phyloP scores from a whole-genome alignment of 1,140 invertebrate species.

The Drosophila persimilis region DNA sequence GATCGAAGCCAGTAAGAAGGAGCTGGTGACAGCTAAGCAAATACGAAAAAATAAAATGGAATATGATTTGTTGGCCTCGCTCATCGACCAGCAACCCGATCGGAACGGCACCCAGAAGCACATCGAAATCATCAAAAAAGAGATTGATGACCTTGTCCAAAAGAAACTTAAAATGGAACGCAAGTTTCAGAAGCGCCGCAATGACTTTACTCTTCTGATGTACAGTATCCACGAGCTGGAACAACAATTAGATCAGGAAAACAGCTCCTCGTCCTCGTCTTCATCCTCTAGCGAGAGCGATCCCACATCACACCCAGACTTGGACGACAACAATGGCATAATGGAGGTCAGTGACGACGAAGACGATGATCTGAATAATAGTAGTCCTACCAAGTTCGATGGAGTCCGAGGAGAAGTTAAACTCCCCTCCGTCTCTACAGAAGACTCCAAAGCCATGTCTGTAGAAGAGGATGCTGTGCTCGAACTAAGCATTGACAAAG shows the following conservation, averaged over 20 bases:
- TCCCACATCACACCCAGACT: conserved; percentile 28
- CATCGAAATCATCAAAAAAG: conserved; percentile 89
- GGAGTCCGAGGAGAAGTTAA: conserved; percentile 31
- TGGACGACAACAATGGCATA: conserved; percentile 64
- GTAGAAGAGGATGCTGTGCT: conserved; percentile 77
- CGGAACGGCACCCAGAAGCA: conserved; percentile 91
- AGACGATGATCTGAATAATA: conserved; percentile 61
- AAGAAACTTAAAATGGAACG: conserved; percentile 89
- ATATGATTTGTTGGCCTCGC: conserved; percentile 95
- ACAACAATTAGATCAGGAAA: conserved; percentile 88
- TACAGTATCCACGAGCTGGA: conserved; percentile 91
- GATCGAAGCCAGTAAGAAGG: conserved; percentile 89
- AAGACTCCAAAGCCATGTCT: conserved; percentile 76
- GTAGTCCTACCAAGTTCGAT: conserved; percentile 55
- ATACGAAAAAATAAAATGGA: conserved; percentile 95
- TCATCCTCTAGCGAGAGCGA: conserved; percentile 47
- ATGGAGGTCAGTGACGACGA: conserved; percentile 78
- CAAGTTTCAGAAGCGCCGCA: conserved; percentile 91
- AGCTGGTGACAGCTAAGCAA: conserved; percentile 91
- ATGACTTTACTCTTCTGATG: conserved; percentile 94
- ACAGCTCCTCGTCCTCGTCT: conserved; percentile 51
- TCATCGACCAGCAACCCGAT: conserved; percentile 95
- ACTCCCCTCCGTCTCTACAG: conserved; percentile 53
- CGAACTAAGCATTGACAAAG: conserved; percentile 76
- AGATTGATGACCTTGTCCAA: conserved; percentile 87